Conservation (phyloP, 2,888 invertebrate genomes). For the Carabus problematicus region DNA sequence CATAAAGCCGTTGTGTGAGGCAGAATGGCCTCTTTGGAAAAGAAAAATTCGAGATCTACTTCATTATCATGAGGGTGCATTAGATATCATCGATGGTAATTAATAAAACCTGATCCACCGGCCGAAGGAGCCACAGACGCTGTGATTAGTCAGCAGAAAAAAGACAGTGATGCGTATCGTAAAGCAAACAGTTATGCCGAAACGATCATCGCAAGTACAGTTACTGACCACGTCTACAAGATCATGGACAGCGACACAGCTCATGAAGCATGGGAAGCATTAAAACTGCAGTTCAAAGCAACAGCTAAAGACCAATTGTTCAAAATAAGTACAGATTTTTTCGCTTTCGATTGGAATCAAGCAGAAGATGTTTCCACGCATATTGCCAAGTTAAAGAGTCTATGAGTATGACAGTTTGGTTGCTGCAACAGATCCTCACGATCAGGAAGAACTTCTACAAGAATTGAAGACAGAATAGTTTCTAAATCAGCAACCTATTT, state of each 20-base stretch:
- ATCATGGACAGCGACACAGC: slow-evolving; percentile 53
- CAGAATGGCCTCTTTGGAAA: slow-evolving; percentile 45
- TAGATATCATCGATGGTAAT: neutral
- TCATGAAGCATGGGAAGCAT: slow-evolving; percentile 50
- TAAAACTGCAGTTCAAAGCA: slow-evolving; percentile 50
- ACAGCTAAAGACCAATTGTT: slow-evolving; percentile 52
- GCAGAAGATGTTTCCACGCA: slow-evolving; percentile 50
- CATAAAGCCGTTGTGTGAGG: slow-evolving; percentile 28
- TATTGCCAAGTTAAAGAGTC: too few species aligned
- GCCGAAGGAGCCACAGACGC: neutral
- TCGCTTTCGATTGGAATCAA: slow-evolving; percentile 50
- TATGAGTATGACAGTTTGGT: too few species aligned
- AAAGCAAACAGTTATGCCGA: slow-evolving; percentile 54
- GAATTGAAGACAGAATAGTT: too few species aligned
- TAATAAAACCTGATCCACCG: neutral
- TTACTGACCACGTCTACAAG: slow-evolving; percentile 52
- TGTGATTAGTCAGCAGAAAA: neutral
- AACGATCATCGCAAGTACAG: slow-evolving; percentile 51
- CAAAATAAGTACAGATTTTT: slow-evolving; percentile 51
- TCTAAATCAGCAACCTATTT: too few species aligned
- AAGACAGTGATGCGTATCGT: slow-evolving; percentile 46
- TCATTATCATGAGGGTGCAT: slow-evolving; percentile 41
- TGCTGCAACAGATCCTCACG: too few species aligned
- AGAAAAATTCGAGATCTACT: slow-evolving; percentile 40
- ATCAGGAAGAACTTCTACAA: too few species aligned